Conservation (phyloP, 2,888 invertebrate species). For the Baccha elongata region DNA sequence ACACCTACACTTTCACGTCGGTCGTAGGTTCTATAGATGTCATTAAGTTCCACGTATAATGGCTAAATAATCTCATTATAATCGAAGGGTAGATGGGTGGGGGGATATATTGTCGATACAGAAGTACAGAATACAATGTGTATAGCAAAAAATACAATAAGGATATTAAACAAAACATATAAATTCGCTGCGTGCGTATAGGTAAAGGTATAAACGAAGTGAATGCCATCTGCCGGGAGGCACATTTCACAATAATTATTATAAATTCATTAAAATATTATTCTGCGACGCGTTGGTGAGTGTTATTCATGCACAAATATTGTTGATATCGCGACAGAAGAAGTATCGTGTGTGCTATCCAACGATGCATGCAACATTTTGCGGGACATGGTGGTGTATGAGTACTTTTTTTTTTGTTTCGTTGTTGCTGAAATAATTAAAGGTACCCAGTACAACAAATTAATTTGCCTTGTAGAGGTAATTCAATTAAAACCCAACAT, state of each 20-base stretch:
- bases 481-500: constrained; percentile 69
- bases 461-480: constrained; percentile 67
- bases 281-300: constrained; percentile 16
- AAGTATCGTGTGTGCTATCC: constrained; percentile 9
- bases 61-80: constrained; percentile 71
- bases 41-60: constrained; percentile 63
- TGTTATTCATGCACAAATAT: constrained; percentile 15
- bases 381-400: constrained; percentile 15
- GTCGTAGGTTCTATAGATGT: constrained; percentile 22
- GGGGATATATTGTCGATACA: constrained; percentile 2
- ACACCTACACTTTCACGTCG: constrained; percentile 10
- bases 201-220: constrained; percentile 28
- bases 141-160: constrained; percentile 3
- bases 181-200: constrained; percentile 32
- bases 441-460: constrained; percentile 69
- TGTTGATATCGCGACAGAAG: constrained; percentile 32
- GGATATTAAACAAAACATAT: constrained; percentile 38
- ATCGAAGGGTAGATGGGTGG: constrained; percentile 19
- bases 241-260: constrained; percentile 54
- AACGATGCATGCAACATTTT: constrained; percentile 24
- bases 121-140: not conserved
- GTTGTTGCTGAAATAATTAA: constrained; percentile 51
- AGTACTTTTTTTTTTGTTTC: constrained; percentile 53
- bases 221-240: constrained; percentile 25
- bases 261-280: constrained; percentile 67